phyloP scores from a whole-genome alignment of 2,113 vertebrate genomes.

The Alectura lathami region DNA sequence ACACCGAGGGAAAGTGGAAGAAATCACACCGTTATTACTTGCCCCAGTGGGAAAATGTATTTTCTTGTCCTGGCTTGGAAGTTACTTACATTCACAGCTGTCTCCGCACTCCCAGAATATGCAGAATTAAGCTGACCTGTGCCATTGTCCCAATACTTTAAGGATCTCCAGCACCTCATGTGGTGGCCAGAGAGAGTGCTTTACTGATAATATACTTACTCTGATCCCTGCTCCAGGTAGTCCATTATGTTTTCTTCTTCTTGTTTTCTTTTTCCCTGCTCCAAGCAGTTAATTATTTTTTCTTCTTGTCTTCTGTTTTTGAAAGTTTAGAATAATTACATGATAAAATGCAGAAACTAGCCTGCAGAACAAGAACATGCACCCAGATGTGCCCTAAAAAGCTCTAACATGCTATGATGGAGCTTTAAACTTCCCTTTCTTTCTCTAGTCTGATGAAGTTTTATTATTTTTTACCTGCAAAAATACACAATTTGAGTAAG shows the following conservation, averaged over 20 bases:
- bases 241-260: background rate
- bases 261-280: background rate
- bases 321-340: background rate
- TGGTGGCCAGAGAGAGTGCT: fast-evolving
- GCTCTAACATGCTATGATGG: background rate
- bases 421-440: background rate
- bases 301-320: background rate
- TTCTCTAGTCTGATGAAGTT: background rate
- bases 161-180: background rate
- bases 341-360: background rate
- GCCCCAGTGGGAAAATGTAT: background rate
- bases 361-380: background rate
- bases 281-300: background rate
- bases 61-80: background rate
- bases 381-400: background rate
- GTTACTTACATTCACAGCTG: background rate
- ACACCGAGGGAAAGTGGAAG: background rate
- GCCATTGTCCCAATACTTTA: background rate
- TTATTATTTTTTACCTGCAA: background rate
- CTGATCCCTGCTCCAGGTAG: background rate
- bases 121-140: background rate
- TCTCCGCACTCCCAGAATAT: background rate
- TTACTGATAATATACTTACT: background rate
- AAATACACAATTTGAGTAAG: background rate
- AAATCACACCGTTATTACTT: background rate